Conservation (phyloP, 37 sponge, comb jelly and placozoan genomes). For the Bolinopsis microptera region DNA sequence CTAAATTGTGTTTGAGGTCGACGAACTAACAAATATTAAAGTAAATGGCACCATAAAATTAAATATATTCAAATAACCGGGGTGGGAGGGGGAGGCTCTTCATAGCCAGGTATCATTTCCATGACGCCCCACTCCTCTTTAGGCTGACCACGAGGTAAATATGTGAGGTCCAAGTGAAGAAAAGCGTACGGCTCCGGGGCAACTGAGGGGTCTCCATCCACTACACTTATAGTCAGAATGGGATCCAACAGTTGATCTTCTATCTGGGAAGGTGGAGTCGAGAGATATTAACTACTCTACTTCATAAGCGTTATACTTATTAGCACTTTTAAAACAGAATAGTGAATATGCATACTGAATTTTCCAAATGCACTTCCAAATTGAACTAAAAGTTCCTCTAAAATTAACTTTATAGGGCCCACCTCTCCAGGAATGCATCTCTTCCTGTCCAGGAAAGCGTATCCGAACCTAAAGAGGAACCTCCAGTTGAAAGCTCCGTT, state of each 20-base stretch:
- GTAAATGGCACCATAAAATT: neutral
- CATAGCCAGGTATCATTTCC: conserved; percentile 17
- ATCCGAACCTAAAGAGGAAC: neutral
- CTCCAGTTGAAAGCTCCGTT: conserved; percentile 44
- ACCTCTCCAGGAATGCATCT: conserved; percentile 10
- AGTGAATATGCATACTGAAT: too few relatives aligned
- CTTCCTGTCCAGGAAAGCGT: conserved; percentile 32
- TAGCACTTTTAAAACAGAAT: too few relatives aligned
- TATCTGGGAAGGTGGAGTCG: neutral
- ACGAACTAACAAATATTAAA: neutral
- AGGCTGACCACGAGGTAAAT: neutral
- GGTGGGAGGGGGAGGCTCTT: conserved; percentile 1
- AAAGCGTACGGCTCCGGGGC: conserved; percentile 25
- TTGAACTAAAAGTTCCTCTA: too few relatives aligned
- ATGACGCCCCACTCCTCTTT: neutral
- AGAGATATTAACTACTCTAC: too few relatives aligned
- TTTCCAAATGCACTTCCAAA: too few relatives aligned
- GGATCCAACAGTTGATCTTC: conserved; percentile 15
- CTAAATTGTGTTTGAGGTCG: too few relatives aligned
- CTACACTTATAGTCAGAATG: conserved; percentile 23
- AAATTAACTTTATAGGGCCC: too few relatives aligned
- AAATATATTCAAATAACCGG: neutral
- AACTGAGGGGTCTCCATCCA: conserved; percentile 3
- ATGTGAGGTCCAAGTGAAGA: conserved; percentile 24
- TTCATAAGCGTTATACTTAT: too few relatives aligned